phyloP scores from a whole-genome alignment of 2,797 vertebrate genomes.

The Etheostoma perlongum region DNA sequence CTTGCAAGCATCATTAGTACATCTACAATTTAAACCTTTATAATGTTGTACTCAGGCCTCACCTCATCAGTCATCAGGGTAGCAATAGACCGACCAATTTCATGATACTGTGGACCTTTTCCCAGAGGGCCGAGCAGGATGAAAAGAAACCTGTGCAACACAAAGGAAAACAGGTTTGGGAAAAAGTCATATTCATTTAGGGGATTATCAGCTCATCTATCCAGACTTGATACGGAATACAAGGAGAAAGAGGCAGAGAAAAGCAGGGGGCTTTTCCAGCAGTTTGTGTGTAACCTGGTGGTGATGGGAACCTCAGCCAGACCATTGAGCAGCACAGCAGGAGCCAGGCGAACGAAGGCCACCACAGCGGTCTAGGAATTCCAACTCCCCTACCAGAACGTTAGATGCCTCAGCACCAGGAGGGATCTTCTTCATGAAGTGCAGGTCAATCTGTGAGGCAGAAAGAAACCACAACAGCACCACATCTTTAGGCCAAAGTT shows the following conservation, averaged over 20 bases:
- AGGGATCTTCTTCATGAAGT: conserved; percentile 99
- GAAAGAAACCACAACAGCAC: conserved; percentile 5
- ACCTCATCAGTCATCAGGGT: conserved; percentile 99
- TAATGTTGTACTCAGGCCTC: conserved; percentile 54
- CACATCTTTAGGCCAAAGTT: neutral
- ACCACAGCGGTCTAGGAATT: conserved; percentile 95
- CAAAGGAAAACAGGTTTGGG: conserved; percentile 26
- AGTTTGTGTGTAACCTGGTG: conserved; percentile 87
- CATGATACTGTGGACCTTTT: conserved; percentile 97
- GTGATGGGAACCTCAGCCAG: conserved; percentile 98
- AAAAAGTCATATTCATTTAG: conserved; percentile 30
- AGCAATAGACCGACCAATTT: conserved; percentile 97
- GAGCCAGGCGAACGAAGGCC: conserved; percentile 94
- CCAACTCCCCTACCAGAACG: conserved; percentile 96
- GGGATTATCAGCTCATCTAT: conserved; percentile 4
- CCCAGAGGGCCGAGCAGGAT: conserved; percentile 96
- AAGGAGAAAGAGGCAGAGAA: neutral
- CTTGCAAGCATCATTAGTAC: neutral
- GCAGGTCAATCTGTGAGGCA: conserved; percentile 91
- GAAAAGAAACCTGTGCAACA: conserved; percentile 92
- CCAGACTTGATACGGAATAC: conserved; percentile 4
- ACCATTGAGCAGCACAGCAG: conserved; percentile 95
- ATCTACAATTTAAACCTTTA: neutral
- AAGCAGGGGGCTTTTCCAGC: neutral
- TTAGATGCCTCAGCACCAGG: conserved; percentile 98